Evolutionary conservation across 1,140 invertebrate species (phyloP), one percentile per base, ranked within the genome.

Genomic region (Holotrichia oblita): DNA sequence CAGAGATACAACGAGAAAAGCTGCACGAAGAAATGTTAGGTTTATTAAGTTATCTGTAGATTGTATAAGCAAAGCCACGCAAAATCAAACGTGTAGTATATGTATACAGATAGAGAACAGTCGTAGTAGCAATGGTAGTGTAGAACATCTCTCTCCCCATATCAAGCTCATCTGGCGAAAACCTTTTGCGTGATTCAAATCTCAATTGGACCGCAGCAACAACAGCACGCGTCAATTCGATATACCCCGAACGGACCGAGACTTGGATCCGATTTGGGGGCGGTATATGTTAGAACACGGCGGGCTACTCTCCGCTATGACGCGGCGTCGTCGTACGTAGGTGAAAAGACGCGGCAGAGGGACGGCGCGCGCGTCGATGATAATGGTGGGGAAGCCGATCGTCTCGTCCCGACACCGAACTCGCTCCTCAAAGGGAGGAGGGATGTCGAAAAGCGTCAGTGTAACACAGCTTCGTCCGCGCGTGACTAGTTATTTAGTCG

Each of bases 351-450:
- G 17, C 48, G 48, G 48, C 48, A 34, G 48, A 55, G 48, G 79
- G 81, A 80, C 81, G 79, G 80, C 80, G 83, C 82, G 85, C 83
- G 83, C 82, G 80, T 76, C 83, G 79, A 84, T 83, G 82, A 85
- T 83, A 85, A 83, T 85, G 84, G 81, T 34, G 61, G 61, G 61
- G 61, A 24, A 22, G 61, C 20, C 61, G 48, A 55, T 55, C 48
- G 48, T 69, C 61, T 27, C 81, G 77, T 40, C 61, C 27, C 22
- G 27, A 69, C 61, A 69, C 0, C 27, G 22, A 34, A 34, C 73
- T 77, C 59, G 12, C 77, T 77, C 40, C 40, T 79, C 59, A 42
- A 72, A 17, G 40, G 72, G 72, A 73, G 80, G 78, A 77, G 79
- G 76, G 79, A 69, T 34, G 61, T 22, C 22, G 61, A 34, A 69